Evolutionary conservation across 2,113 vertebrate species (phyloP), one percentile per base, ranked within the genome.

Genomic region (Podocnemis expansa): DNA sequence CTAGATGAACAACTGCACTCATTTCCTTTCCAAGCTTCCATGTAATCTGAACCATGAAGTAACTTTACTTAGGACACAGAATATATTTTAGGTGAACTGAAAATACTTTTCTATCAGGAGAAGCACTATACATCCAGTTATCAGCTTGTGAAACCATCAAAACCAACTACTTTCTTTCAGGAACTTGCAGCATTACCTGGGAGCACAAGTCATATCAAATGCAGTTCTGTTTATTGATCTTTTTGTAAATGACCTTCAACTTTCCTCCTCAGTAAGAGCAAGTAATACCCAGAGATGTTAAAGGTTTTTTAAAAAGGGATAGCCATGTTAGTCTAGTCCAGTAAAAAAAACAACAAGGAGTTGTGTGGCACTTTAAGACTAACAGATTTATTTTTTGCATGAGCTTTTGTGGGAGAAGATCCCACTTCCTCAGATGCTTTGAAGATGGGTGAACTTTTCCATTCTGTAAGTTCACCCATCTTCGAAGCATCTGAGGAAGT

Each of bases 181-280:
- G 89, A 87, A 41, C 78, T 92, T 91, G 96, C 41, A 5, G 58
- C 51, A 83, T 8, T 75, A 93, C 45, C 70, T 52, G 67, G 78
- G 43, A 93, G 87, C 49, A 93, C 79, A 67, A 89, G 84, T 84
- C n/a, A 67, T 88, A 56, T 78, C 90, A 17, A 38, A 54, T 43
- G 88, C 84, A 95, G 84, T 97, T 95, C 93, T 85, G 94, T 67
- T 63, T 97, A 97, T 70, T 92, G 95, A 97, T 96, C 95, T 92
- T 95, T n/a, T 80, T 93, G 84, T 86, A 89, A 93, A 94, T 88
- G 43, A 86, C 91, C 80, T 94, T 96, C 93, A 94, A 91, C 11
- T 95, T 96, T 96, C 96, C 89, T 94, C 94, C 95, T 89, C 34
- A 96, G 97, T 94, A 96, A 93, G 94, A 76, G 94, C 78, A 96